Conservation (phyloP, 2,888 invertebrate genomes). For the Pristionchus maxplancki region DNA sequence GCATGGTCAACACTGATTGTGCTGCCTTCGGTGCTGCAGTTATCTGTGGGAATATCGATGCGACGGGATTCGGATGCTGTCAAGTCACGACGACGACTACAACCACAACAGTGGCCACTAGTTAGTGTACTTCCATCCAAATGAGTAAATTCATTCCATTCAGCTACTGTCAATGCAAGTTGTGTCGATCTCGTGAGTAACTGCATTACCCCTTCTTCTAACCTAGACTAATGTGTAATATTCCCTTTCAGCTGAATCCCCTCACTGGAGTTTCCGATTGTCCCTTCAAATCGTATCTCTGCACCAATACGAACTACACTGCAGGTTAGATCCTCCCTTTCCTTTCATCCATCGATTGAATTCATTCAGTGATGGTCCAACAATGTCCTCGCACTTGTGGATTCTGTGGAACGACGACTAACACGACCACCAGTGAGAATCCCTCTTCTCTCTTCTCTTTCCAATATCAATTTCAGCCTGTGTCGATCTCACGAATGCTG, state of each 20-base stretch:
- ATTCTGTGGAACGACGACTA: constrained; percentile 21
- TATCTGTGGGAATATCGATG: background rate
- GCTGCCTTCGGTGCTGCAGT: constrained; percentile 16
- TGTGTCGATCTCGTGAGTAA: constrained; percentile 41
- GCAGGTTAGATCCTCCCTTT: background rate
- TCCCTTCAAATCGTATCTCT: background rate
- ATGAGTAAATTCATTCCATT: background rate
- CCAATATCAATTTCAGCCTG: background rate
- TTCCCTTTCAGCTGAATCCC: background rate
- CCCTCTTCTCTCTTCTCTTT: background rate
- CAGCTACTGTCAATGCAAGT: background rate
- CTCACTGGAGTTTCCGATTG: constrained; percentile 38
- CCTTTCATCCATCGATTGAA: background rate
- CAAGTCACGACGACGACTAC: background rate
- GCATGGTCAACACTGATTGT: constrained; percentile 16
- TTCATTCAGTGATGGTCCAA: constrained; percentile 1
- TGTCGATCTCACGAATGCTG: constrained; percentile 24
- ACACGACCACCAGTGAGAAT: constrained; percentile 13
- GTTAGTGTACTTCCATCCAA: background rate
- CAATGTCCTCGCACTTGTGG: constrained; percentile 35
- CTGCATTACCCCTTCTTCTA: background rate
- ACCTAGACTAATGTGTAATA: background rate
- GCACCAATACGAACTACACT: constrained; percentile 8
- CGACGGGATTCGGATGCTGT: constrained; percentile 36
- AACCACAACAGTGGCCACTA: constrained; percentile 1